Percentiles rank a stretch among this genome's conserved stretches.
Conservation (phyloP, 2,888 invertebrate species). For the Ypsolopha scabrella region DNA sequence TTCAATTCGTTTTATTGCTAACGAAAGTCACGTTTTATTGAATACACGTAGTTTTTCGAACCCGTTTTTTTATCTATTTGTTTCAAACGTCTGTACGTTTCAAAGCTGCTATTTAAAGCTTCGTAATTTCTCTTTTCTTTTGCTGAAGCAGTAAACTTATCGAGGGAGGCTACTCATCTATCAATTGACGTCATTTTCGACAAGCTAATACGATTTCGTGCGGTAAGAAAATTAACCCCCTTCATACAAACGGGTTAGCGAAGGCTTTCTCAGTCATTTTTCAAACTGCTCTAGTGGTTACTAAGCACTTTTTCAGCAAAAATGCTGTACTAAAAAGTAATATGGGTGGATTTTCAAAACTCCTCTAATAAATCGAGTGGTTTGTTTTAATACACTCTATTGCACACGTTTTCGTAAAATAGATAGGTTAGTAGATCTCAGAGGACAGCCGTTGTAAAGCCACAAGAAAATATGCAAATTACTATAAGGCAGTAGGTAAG, state of each 20-base stretch:
- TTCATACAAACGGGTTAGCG: constrained; percentile 14
- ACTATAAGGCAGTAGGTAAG: constrained; percentile 68
- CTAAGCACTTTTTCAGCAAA: constrained; percentile 11
- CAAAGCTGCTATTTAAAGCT: neutral
- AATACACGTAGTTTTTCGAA: neutral
- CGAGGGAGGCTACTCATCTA: constrained; percentile 16
- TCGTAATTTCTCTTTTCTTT: constrained; percentile 9
- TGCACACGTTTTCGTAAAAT: neutral
- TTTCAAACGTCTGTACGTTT: neutral
- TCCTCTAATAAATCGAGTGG: too few species aligned
- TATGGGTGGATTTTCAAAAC: too few species aligned
- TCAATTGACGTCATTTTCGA: constrained; percentile 19
- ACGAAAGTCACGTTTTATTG: neutral
- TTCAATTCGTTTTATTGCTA: constrained; percentile 3
- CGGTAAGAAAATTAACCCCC: constrained; percentile 21
- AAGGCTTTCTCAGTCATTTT: constrained; percentile 15
- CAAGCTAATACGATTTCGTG: constrained; percentile 20
- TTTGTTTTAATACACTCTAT: too few species aligned
- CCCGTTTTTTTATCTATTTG: neutral
- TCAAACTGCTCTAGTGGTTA: constrained; percentile 12
- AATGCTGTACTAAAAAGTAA: neutral
- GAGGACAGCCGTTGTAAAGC: constrained; percentile 39
- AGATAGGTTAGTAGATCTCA: constrained; percentile 20
- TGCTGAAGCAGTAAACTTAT: constrained; percentile 11
- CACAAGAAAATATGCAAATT: constrained; percentile 69